Evolutionary conservation across 2,797 vertebrate genomes (phyloP).

Genomic region (Sciaenops ocellatus): DNA sequence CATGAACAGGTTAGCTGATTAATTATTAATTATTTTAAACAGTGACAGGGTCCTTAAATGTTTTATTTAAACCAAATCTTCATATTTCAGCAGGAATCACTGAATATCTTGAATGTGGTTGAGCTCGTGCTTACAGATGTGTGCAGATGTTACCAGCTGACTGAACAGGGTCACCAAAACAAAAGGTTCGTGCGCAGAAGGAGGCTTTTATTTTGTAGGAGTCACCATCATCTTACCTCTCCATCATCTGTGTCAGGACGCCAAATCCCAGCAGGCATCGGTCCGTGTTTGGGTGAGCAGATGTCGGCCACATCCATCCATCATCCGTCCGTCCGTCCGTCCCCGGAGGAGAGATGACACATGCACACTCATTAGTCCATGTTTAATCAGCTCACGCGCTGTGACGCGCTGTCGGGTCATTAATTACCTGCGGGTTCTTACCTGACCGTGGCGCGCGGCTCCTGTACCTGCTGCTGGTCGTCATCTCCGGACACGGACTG

Average conservation of each 20-base stretch:
- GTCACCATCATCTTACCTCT: conserved; percentile 64
- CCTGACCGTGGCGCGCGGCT: conserved; percentile 90
- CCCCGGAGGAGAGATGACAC: not conserved
- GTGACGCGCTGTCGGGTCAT: not conserved
- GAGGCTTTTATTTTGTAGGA: conserved; percentile 24
- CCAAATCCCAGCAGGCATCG: conserved; percentile 47
- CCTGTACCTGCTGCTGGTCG: conserved; percentile 88
- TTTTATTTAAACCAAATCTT: no score
- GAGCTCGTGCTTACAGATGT: no score
- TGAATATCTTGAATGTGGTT: no score
- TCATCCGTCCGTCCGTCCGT: no score
- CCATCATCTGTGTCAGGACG: conserved; percentile 68
- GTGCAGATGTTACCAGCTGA: not conserved
- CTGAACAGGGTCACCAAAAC: conserved; percentile 8
- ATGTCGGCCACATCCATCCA: conserved; percentile 16
- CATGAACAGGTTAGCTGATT: no score
- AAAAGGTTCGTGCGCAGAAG: not conserved
- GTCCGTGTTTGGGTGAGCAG: conserved; percentile 18
- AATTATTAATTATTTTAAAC: no score
- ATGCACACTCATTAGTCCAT: not conserved
- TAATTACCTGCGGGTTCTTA: conserved; percentile 72
- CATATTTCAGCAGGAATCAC: no score
- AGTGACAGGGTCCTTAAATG: no score
- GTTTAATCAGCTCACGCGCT: no score
- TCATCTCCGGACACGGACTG: conserved; percentile 78